Conservation (phyloP, 64 coral and sea anemone species). For the Actinia equina region DNA sequence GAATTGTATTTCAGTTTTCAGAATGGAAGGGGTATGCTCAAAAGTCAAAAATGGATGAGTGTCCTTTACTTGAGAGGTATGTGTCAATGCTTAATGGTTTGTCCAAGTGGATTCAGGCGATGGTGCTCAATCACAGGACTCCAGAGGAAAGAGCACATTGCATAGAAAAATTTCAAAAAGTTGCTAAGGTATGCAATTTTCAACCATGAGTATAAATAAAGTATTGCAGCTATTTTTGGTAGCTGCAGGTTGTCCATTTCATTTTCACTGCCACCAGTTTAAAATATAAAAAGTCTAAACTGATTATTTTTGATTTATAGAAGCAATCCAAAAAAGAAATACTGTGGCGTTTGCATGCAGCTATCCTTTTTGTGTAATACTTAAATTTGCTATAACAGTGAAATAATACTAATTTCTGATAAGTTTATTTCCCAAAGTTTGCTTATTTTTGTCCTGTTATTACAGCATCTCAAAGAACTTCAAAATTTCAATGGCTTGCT, state of each 20-base stretch:
- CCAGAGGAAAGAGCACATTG: constrained; percentile 79
- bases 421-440: background rate
- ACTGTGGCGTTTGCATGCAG: no score
- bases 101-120: constrained; percentile 89
- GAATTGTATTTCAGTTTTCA: constrained; percentile 63
- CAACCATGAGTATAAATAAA: no score
- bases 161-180: constrained; percentile 89
- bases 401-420: background rate
- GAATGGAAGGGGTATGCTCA: constrained; percentile 90
- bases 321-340: no score
- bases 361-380: no score
- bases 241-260: no score
- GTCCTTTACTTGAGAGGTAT: constrained; percentile 82
- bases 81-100: constrained; percentile 90
- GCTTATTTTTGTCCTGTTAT: background rate
- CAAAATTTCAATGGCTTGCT: constrained; percentile 93
- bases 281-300: no score
- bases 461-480: constrained; percentile 81
- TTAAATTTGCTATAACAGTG: no score
- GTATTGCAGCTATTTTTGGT: no score
- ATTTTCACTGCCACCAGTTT: no score
- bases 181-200: constrained; percentile 16
- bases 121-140: constrained; percentile 82
- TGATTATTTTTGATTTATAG: no score
- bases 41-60: constrained; percentile 67